These are phyloP conservation scores for Apamea anceps DNA, from an alignment of 2,888 invertebrate genomes.

Conservation along the genomic window DNA sequence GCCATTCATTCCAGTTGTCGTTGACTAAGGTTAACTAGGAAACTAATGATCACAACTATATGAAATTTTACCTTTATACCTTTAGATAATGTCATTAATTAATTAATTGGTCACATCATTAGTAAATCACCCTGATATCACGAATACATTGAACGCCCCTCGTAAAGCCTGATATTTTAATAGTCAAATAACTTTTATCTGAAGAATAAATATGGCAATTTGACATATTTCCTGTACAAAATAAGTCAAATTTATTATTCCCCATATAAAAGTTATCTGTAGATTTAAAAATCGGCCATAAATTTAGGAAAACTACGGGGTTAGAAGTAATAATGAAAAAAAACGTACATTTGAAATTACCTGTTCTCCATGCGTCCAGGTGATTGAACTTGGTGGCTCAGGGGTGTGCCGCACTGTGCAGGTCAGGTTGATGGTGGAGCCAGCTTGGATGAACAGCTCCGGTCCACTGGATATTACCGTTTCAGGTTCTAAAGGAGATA, in stretches of 20 bases:
- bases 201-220: background rate
- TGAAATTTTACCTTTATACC: no score
- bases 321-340: constrained; percentile 42
- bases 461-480: constrained; percentile 95
- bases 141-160: no score
- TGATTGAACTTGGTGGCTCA: constrained; percentile 95
- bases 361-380: constrained; percentile 95
- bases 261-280: background rate
- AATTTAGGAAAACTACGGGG: constrained; percentile 27
- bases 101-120: no score
- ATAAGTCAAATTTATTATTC: background rate
- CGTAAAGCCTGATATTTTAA: background rate
- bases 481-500: constrained; percentile 92
- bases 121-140: no score
- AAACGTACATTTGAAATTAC: constrained; percentile 76
- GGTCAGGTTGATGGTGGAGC: constrained; percentile 96
- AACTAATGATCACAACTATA: no score
- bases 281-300: background rate
- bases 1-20: no score
- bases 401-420: constrained; percentile 95
- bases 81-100: no score
- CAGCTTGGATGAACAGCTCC: constrained; percentile 95
- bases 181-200: background rate
- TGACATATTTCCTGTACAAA: background rate
- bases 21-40: no score